These are phyloP conservation scores for Lycaena phlaeas DNA, from an alignment of 2,888 invertebrate genomes.

Conservation along the genomic window DNA sequence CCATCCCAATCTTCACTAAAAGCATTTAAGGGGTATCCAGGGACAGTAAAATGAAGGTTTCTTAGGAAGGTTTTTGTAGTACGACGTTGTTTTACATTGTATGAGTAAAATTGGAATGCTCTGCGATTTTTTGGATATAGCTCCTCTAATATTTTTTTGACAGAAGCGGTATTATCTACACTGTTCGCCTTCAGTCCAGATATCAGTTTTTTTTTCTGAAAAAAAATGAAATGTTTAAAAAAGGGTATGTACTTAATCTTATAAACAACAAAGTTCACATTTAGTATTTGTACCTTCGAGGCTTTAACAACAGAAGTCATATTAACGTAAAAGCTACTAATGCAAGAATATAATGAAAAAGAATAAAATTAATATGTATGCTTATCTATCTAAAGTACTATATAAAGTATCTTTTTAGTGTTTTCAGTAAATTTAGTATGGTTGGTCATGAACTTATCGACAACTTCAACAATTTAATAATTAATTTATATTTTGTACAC, in stretches of 20 bases:
- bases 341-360: too few relatives aligned
- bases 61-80: conserved; percentile 18
- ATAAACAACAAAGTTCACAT: too few relatives aligned
- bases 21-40: conserved; percentile 39
- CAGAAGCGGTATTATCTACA: conserved; percentile 38
- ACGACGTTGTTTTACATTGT: conserved; percentile 30
- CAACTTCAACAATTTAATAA: too few relatives aligned
- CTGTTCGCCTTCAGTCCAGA: conserved; percentile 29
- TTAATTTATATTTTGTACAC: too few relatives aligned
- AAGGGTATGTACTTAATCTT: too few relatives aligned
- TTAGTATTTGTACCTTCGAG: not conserved
- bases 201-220: conserved; percentile 8
- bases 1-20: conserved; percentile 55
- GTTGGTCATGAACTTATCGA: too few relatives aligned
- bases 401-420: too few relatives aligned
- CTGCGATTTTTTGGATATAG: conserved; percentile 31
- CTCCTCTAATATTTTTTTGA: conserved; percentile 36
- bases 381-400: too few relatives aligned
- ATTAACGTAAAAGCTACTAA: too few relatives aligned
- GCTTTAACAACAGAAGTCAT: not conserved
- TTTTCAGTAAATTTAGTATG: too few relatives aligned
- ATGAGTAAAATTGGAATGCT: conserved; percentile 33
- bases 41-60: conserved; percentile 31
- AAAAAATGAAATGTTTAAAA: too few relatives aligned
- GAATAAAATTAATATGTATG: too few relatives aligned